A percentile compares a stretch with the other conserved stretches of the same genome.
These are phyloP conservation scores for Verasper variegatus DNA, from an alignment of 2,113 vertebrate genomes.

Conservation along the genomic window DNA sequence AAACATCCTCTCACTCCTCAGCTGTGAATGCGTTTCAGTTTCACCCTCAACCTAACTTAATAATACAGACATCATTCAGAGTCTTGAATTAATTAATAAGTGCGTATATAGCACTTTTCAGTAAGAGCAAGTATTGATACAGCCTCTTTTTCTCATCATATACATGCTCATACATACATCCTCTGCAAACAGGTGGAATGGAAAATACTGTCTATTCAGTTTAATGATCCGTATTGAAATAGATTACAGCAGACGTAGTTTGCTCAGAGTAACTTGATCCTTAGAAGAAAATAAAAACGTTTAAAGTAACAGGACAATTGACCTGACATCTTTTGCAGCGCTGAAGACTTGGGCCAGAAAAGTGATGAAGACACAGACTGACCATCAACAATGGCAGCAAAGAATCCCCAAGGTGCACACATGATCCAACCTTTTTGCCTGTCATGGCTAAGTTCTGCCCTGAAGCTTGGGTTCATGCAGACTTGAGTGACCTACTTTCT, in stretches of 20 bases:
- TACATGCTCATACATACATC: too few relatives aligned
- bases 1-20: slow-evolving; percentile 14
- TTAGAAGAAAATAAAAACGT: slow-evolving; percentile 27
- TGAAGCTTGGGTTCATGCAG: too few relatives aligned
- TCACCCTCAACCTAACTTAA: background rate
- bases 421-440: slow-evolving; percentile 21
- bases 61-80: slow-evolving; percentile 25
- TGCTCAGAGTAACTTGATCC: slow-evolving; percentile 21
- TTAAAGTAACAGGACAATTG: slow-evolving; percentile 44
- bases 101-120: slow-evolving; percentile 18
- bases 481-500: too few relatives aligned
- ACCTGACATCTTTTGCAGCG: slow-evolving; percentile 24
- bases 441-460: background rate
- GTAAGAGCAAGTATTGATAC: slow-evolving; percentile 42
- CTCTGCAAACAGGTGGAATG: slow-evolving; percentile 22
- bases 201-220: slow-evolving; percentile 36
- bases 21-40: slow-evolving; percentile 13
- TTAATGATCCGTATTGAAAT: slow-evolving; percentile 60
- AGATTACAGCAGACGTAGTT: slow-evolving; percentile 43
- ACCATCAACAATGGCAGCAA: slow-evolving; percentile 10
- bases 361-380: slow-evolving; percentile 37
- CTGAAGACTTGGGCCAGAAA: background rate
- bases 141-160: slow-evolving; percentile 34
- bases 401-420: slow-evolving; percentile 29
- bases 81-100: slow-evolving; percentile 29